A percentile compares a stretch with the other conserved stretches of the same genome.
These are phyloP conservation scores for Circaetus cinerascens DNA, from an alignment of 2,113 vertebrate species.

Conservation along the genomic window DNA sequence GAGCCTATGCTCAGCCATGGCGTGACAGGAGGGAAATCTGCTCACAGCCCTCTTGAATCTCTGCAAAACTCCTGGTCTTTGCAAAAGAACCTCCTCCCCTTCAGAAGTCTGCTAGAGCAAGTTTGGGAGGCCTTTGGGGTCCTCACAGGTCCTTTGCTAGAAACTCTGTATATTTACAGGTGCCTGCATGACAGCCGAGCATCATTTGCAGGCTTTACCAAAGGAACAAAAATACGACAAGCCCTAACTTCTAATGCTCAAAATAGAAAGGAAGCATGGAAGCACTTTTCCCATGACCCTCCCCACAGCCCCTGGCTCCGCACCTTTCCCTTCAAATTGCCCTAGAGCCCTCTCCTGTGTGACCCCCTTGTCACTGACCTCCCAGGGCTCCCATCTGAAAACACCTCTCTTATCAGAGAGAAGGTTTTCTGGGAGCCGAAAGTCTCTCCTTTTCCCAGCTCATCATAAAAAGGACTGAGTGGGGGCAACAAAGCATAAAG, in stretches of 20 bases:
- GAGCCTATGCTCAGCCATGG: not conserved
- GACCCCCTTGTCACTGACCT: not conserved
- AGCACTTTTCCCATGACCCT: not conserved
- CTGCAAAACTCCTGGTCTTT: not conserved
- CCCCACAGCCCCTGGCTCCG: not conserved
- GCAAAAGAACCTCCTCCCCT: not conserved
- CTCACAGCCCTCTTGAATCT: not conserved
- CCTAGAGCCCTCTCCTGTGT: not conserved
- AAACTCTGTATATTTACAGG: not conserved
- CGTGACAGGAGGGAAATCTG: not conserved
- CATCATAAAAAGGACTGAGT: not conserved
- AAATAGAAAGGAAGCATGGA: not conserved
- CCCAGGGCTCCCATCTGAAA: not conserved
- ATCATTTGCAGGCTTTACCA: not conserved
- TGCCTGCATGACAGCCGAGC: not conserved
- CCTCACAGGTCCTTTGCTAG: not conserved
- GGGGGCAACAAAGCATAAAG: not conserved
- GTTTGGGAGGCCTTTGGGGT: not conserved
- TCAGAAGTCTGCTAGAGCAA: not conserved
- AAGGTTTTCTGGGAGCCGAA: not conserved
- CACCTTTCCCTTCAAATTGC: not conserved
- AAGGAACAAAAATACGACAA: not conserved
- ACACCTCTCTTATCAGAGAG: not conserved
- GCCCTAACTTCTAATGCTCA: not conserved
- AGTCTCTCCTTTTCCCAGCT: not conserved